Evolutionary conservation across 2,888 invertebrate species (phyloP).

Genomic region (Neoaliturus tenellus): DNA sequence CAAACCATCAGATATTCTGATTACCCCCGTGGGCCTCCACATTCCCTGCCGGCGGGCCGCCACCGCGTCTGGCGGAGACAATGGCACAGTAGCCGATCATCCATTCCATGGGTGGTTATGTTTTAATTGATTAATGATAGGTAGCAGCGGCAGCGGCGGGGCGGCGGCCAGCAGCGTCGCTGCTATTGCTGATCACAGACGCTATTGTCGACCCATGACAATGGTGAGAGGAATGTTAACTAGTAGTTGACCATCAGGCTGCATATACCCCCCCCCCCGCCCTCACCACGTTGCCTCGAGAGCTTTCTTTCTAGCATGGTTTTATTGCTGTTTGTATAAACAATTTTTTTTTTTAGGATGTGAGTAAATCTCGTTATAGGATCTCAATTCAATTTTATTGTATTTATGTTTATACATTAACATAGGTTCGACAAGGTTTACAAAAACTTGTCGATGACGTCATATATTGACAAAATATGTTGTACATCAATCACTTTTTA

Average conservation of each 20-base stretch:
- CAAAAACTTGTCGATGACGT: no score
- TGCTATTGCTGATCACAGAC: not conserved
- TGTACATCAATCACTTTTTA: no score
- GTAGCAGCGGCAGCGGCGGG: not conserved
- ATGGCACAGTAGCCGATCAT: constrained; percentile 48
- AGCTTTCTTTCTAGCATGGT: no score
- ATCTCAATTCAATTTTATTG: no score
- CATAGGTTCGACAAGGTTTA: no score
- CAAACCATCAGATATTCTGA: not conserved
- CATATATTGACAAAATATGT: no score
- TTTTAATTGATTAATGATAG: constrained; percentile 51
- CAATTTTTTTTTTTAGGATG: no score
- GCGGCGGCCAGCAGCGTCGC: constrained; percentile 1
- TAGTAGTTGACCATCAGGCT: not conserved
- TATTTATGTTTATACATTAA: no score
- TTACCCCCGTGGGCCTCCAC: not conserved
- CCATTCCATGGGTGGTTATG: constrained; percentile 49
- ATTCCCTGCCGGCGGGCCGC: not conserved
- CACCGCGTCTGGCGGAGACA: not conserved
- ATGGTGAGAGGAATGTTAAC: constrained; percentile 33
- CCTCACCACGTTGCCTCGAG: no score
- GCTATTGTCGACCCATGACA: not conserved
- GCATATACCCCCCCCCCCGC: not conserved
- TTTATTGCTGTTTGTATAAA: no score
- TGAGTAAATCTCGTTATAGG: no score